Evolutionary conservation across 2,113 vertebrate species (phyloP).

Genomic region (Chamaetylas fuelleborni): DNA sequence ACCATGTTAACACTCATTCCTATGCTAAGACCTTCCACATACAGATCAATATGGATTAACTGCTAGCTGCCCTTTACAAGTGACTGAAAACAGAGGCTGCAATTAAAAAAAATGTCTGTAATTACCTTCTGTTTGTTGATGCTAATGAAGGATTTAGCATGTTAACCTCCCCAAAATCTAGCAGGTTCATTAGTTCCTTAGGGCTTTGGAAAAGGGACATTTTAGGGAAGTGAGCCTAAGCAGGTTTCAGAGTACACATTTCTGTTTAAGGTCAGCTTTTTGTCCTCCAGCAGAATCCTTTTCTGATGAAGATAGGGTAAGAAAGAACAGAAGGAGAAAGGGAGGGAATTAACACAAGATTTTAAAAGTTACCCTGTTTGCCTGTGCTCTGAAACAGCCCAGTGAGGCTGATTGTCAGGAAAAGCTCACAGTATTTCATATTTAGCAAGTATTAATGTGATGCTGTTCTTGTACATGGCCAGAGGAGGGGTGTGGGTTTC

Average conservation of each 20-base stretch:
- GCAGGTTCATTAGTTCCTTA: background rate
- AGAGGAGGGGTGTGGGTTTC: background rate
- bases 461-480: fast-evolving
- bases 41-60: fast-evolving
- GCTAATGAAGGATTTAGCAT: background rate
- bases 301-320: background rate
- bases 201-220: background rate
- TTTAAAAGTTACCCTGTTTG: background rate
- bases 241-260: background rate
- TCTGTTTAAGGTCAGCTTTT: background rate
- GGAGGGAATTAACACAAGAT: background rate
- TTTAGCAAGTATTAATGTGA: background rate
- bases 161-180: background rate
- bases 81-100: background rate
- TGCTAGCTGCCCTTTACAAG: background rate
- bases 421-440: background rate
- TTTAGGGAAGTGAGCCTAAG: background rate
- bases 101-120: background rate
- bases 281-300: background rate
- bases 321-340: background rate
- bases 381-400: background rate
- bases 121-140: background rate
- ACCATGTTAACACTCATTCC: fast-evolving
- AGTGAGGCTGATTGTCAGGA: background rate
- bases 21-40: background rate